Evolutionary conservation across 2,113 vertebrate genomes (phyloP), one percentile per base, ranked within the genome.

Genomic region (Tiliqua scincoides): DNA sequence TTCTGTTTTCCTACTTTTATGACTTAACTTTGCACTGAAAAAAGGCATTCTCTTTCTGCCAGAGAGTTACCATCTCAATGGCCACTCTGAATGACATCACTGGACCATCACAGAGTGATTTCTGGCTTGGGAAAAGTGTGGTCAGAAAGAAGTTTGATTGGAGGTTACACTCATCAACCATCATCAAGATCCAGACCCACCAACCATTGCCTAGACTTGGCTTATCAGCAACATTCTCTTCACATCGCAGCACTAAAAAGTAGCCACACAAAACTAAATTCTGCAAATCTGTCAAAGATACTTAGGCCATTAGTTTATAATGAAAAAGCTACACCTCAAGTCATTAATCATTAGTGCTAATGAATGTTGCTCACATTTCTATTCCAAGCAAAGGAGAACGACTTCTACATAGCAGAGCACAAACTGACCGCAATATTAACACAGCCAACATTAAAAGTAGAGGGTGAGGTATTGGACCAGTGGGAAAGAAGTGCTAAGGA

Each of bases 261-360:
- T 25, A 85, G 89, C 89, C 52, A 89, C 76, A 68, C 11, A 52
- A 89, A 71, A 87, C 79, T 85, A 23, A 93, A 71, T 62, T 85
- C 84, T 82, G 65, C 32, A 73, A 75, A 88, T 61, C 6, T 83
- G 65, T n/a, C 91, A 27, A 89, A 94, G 88, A 86, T 63, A 82
- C 92, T 93, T 86, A 77, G 89, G 68, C 80, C 89, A 92, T 88
- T 88, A 91, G 15, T 54, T 87, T 90, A 9, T 82, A 93, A 92
- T 52, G 85, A 75, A 75, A 68, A 89, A 89, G 67, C 17, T 85
- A 52, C 90, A 91, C 68, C 77, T 71, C 81, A 95, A 90, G n/a
- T 91, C 78, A 88, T 95, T 93, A 92, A 82, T 94, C 90, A 95
- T 93, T 90, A 92, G 77, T n/a, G 89, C 25, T 71, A 92, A 91